phyloP scores from a whole-genome alignment of 2,113 vertebrate genomes.

The Hystrix cristata region DNA sequence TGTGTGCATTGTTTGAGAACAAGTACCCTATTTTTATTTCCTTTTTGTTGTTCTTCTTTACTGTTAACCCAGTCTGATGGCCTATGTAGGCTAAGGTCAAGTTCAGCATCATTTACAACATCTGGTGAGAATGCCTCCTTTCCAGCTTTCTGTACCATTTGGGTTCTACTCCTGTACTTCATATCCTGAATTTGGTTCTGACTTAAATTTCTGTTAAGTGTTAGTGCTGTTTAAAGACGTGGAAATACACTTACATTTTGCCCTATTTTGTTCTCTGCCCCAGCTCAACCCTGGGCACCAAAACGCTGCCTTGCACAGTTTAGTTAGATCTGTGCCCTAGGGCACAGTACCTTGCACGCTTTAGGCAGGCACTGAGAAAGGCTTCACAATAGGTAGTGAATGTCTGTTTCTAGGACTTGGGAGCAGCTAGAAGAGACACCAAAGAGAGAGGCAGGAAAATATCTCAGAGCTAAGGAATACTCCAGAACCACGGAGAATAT shows the following conservation, averaged over 20 bases:
- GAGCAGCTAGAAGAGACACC: not conserved
- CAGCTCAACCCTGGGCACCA: not conserved
- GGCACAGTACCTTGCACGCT: not conserved
- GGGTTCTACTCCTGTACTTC: not conserved
- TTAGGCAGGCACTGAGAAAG: not conserved
- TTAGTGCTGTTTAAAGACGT: not conserved
- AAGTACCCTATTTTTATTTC: not conserved
- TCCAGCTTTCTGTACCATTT: not conserved
- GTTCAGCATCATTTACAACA: not conserved
- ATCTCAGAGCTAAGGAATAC: not conserved
- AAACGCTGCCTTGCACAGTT: not conserved
- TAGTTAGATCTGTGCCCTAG: not conserved
- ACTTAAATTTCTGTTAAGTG: not conserved
- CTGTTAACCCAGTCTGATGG: not conserved
- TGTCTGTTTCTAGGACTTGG: conserved; percentile 6
- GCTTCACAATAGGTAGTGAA: not conserved
- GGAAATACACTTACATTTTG: not conserved
- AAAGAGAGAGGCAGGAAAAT: not conserved
- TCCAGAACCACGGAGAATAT: not conserved
- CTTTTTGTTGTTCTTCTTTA: not conserved
- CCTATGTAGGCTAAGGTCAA: not conserved
- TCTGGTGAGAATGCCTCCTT: not conserved
- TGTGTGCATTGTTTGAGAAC: not conserved
- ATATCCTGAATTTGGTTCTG: not conserved
- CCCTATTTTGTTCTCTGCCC: not conserved